These are phyloP conservation scores for Drosophila pectinifera DNA, from an alignment of 1,140 invertebrate species.

Conservation along the genomic window DNA sequence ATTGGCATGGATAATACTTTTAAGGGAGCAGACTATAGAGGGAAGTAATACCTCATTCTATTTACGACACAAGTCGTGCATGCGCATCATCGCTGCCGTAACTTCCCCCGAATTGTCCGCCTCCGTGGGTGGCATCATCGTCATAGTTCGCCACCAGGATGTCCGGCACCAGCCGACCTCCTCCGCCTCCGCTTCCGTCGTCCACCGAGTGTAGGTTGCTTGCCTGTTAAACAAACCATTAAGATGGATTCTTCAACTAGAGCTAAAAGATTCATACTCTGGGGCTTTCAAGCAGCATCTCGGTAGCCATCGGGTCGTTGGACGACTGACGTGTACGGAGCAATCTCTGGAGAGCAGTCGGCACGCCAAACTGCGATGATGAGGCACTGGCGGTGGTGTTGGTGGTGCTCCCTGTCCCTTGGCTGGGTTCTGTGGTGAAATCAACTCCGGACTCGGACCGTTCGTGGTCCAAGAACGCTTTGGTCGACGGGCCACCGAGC, in stretches of 20 bases:
- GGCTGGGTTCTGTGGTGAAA: background rate
- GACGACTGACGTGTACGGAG: constrained; percentile 40
- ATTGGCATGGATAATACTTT: too few species aligned
- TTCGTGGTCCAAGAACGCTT: constrained; percentile 32
- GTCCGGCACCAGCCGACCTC: constrained; percentile 19
- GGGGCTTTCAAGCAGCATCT: constrained; percentile 66
- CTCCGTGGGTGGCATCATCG: constrained; percentile 34
- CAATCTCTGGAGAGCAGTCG: constrained; percentile 56
- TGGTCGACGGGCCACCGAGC: constrained; percentile 29
- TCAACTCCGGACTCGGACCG: constrained; percentile 3
- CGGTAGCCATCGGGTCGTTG: constrained; percentile 43
- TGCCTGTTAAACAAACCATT: constrained; percentile 16
- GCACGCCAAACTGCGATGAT: constrained; percentile 46
- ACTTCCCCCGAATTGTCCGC: constrained; percentile 42
- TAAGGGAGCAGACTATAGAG: too few species aligned
- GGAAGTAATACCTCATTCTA: background rate
- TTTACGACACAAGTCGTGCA: constrained; percentile 71
- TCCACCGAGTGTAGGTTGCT: constrained; percentile 58
- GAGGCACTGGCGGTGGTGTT: constrained; percentile 32
- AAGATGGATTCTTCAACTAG: too few species aligned
- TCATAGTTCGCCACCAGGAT: constrained; percentile 53
- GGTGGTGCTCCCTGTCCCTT: background rate
- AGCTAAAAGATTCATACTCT: constrained; percentile 25
- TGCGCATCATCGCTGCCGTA: constrained; percentile 65
- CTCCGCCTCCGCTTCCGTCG: constrained; percentile 15